Conservation (phyloP, 2,797 vertebrate genomes). For the Scomberomorus guttatus region DNA sequence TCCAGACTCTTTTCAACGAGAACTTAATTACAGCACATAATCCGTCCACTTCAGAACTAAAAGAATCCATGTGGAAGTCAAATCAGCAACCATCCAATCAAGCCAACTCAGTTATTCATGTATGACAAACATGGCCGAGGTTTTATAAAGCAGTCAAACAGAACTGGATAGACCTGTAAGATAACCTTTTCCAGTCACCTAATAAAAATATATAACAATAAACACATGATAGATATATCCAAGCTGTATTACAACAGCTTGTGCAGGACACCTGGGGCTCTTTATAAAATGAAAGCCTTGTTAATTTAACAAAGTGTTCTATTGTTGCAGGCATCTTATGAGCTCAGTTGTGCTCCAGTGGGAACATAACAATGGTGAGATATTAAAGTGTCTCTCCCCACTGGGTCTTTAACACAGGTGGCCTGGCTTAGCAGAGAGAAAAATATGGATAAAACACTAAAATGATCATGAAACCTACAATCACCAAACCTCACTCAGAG, state of each 20-base stretch:
- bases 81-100: neutral
- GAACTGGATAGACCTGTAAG: neutral
- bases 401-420: slow-evolving; percentile 52
- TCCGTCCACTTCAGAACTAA: too few species aligned
- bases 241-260: neutral
- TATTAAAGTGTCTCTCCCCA: slow-evolving; percentile 29
- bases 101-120: neutral
- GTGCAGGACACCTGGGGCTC: slow-evolving; percentile 13
- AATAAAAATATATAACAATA: neutral
- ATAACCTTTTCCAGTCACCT: neutral
- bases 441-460: slow-evolving; percentile 53
- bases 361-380: slow-evolving; percentile 53
- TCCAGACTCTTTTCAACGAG: neutral
- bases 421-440: slow-evolving; percentile 33
- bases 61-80: neutral
- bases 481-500: slow-evolving; percentile 22
- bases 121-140: too few species aligned
- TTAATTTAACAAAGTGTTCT: slow-evolving; percentile 42
- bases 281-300: slow-evolving; percentile 31
- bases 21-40: neutral
- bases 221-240: neutral
- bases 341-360: slow-evolving; percentile 62
- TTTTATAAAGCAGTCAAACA: neutral
- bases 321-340: slow-evolving; percentile 49
- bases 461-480: slow-evolving; percentile 43